phyloP scores from a whole-genome alignment of 2,888 invertebrate species.

The Barypeithes pellucidus region DNA sequence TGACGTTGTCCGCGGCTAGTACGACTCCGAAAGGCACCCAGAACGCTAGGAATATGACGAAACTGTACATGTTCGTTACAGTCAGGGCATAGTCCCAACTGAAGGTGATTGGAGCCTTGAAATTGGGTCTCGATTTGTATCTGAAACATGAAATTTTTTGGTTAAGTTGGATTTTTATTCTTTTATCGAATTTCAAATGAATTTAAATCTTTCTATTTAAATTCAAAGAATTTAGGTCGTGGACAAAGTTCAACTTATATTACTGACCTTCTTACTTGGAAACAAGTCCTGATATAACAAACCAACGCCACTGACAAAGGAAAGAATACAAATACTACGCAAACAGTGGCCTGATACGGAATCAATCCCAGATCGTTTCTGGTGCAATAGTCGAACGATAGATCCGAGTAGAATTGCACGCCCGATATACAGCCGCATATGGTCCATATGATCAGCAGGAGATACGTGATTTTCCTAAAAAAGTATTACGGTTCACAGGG shows the following conservation, averaged over 20 bases:
- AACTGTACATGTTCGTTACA: constrained; percentile 79
- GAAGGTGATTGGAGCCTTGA: constrained; percentile 77
- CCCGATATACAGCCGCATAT: constrained; percentile 74
- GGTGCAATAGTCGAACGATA: constrained; percentile 82
- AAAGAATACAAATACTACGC: constrained; percentile 74
- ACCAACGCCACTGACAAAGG: constrained; percentile 75
- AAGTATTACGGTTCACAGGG: no score
- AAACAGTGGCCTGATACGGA: constrained; percentile 75
- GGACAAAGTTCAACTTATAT: no score
- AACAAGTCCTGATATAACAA: constrained; percentile 73
- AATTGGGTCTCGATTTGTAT: constrained; percentile 74
- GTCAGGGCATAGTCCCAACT: constrained; percentile 77
- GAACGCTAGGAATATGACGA: constrained; percentile 75
- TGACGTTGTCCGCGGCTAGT: constrained; percentile 74
- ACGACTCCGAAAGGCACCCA: constrained; percentile 82
- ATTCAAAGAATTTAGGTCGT: no score
- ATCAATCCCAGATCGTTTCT: constrained; percentile 73
- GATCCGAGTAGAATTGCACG: constrained; percentile 75
- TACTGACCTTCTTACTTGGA: constrained; percentile 69
- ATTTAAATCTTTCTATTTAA: no score
- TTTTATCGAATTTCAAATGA: no score
- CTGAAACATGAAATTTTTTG: no score
- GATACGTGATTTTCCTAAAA: constrained; percentile 71
- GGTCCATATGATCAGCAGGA: constrained; percentile 75
- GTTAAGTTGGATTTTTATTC: no score